These are phyloP conservation scores for Oreochromis spilurus DNA, from an alignment of 2,113 vertebrate species.

Conservation along the genomic window DNA sequence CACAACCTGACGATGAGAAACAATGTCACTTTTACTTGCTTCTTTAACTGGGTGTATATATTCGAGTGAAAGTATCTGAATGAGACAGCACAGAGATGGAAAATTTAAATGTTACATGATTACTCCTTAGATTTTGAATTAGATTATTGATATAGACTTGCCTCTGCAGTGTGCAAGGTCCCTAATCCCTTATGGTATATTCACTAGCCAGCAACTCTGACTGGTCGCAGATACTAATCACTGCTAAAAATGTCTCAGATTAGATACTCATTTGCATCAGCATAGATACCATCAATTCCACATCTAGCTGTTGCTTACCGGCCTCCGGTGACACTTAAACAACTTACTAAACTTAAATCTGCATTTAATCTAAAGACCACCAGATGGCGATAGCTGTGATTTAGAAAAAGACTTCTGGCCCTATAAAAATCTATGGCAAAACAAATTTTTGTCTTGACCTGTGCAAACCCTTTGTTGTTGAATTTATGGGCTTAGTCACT, in stretches of 20 bases:
- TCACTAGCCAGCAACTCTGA: neutral
- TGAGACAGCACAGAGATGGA: neutral
- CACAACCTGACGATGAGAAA: slow-evolving; percentile 11
- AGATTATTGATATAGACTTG: neutral
- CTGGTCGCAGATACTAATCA: neutral
- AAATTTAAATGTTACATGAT: neutral
- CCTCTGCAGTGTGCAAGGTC: neutral
- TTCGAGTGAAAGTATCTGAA: neutral
- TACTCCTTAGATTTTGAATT: neutral
- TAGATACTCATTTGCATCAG: neutral
- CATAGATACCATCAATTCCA: neutral
- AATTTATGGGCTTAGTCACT: neutral
- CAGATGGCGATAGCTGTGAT: neutral
- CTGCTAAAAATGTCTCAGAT: neutral
- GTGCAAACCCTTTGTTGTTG: neutral
- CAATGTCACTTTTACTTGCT: neutral
- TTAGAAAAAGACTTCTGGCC: neutral
- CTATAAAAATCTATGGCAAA: neutral
- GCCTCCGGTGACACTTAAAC: neutral
- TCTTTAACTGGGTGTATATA: neutral
- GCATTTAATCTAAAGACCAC: neutral
- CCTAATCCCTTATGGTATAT: neutral
- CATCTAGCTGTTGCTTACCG: neutral
- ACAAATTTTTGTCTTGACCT: neutral
- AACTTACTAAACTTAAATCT: neutral